Percentiles rank a stretch among this genome's conserved stretches.
These are phyloP conservation scores for Thysanoteuthis rhombus DNA, from an alignment of 2,888 invertebrate species.

Conservation along the genomic window DNA sequence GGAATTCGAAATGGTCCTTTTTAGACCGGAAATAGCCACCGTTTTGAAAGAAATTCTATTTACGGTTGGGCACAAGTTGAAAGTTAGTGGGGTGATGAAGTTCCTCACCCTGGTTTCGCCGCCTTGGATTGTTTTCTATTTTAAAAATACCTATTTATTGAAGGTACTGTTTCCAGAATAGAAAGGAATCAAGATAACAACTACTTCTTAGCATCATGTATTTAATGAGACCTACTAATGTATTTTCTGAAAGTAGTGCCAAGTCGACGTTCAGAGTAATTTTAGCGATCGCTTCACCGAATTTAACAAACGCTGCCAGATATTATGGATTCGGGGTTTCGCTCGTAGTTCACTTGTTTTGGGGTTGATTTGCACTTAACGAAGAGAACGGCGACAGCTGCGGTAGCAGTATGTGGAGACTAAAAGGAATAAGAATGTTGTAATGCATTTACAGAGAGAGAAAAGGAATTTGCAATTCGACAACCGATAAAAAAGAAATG, in stretches of 20 bases:
- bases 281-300: background rate
- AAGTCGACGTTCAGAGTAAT: background rate
- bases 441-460: background rate
- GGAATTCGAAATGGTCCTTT: too few species aligned
- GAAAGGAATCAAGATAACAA: too few species aligned
- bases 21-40: too few species aligned
- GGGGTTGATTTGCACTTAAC: background rate
- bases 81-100: too few species aligned
- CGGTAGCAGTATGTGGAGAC: background rate
- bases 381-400: background rate
- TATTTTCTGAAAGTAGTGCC: background rate
- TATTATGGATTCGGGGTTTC: background rate
- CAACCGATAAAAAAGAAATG: too few species aligned
- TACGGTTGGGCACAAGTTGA: too few species aligned
- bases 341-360: background rate
- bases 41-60: too few species aligned
- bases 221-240: background rate
- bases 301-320: background rate
- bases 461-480: background rate
- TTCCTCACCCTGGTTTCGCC: too few species aligned
- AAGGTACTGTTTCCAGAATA: too few species aligned
- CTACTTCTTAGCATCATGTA: too few species aligned
- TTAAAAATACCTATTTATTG: too few species aligned
- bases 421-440: background rate
- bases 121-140: too few species aligned